A percentile compares a stretch with the other conserved stretches of the same genome.
These are phyloP conservation scores for Caloenas nicobarica DNA, from an alignment of 2,113 vertebrate genomes.

Conservation along the genomic window DNA sequence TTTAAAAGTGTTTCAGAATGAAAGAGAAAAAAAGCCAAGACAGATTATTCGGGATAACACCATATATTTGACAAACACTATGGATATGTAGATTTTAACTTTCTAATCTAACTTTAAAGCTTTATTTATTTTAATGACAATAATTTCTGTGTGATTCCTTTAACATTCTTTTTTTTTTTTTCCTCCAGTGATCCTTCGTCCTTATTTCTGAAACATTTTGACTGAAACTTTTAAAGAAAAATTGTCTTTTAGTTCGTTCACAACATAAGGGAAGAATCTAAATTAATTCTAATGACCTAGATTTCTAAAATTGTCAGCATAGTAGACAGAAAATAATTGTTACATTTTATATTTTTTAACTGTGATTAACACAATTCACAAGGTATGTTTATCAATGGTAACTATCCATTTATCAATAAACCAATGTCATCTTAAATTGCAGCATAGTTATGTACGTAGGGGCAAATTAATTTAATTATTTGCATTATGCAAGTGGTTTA, in stretches of 20 bases:
- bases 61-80: not conserved
- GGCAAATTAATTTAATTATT: not conserved
- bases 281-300: not conserved
- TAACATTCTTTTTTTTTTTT: not conserved
- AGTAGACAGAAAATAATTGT: not conserved
- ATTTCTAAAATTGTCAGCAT: not conserved
- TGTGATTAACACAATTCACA: not conserved
- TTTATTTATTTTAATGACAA: not conserved
- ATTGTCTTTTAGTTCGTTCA: not conserved
- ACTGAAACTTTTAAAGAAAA: not conserved
- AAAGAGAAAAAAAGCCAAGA: not conserved
- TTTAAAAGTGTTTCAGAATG: not conserved
- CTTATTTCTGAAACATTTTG: not conserved
- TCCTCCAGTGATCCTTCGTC: not conserved
- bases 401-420: not conserved
- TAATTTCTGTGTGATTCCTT: not conserved
- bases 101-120: not conserved
- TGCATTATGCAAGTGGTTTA: not conserved
- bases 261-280: not conserved
- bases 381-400: not conserved
- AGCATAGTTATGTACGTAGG: not conserved
- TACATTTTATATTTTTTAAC: not conserved
- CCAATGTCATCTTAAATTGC: not conserved
- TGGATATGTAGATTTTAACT: not conserved
- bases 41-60: not conserved